Conservation (phyloP, 2,797 vertebrate species). For the Neosalanx taihuensis region DNA sequence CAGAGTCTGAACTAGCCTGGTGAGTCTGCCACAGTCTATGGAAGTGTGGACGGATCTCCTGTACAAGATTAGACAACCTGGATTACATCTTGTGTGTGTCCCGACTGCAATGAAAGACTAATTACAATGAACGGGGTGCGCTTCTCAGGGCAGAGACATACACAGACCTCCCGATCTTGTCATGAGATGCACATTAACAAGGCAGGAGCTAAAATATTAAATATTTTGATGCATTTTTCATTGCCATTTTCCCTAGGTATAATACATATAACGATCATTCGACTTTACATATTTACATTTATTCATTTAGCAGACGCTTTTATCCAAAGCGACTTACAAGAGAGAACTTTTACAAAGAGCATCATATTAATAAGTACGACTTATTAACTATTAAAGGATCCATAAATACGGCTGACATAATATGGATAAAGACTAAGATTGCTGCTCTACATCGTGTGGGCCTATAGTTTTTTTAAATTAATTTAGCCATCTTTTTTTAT, state of each 20-base stretch:
- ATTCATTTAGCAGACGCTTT: too few species aligned
- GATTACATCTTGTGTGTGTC: constrained; percentile 58
- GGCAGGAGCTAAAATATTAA: too few species aligned
- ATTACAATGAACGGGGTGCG: constrained; percentile 1
- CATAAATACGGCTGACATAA: too few species aligned
- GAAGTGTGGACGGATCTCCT: constrained; percentile 64
- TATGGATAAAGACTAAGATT: too few species aligned
- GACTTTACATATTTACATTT: too few species aligned
- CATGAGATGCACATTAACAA: neutral
- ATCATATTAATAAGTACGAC: too few species aligned
- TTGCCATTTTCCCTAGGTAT: too few species aligned
- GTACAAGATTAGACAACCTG: constrained; percentile 55
- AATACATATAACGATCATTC: too few species aligned
- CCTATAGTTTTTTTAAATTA: neutral
- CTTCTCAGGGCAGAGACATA: neutral
- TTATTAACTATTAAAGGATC: too few species aligned
- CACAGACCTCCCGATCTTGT: neutral
- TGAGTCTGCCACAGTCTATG: constrained; percentile 48
- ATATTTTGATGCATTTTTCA: too few species aligned
- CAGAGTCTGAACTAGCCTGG: constrained; percentile 54
- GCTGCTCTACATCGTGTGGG: neutral
- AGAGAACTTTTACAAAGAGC: too few species aligned
- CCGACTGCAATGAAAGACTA: constrained; percentile 59
- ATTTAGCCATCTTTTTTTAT: neutral
- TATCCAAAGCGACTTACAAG: too few species aligned